Evolutionary conservation across 2,113 vertebrate species (phyloP).

Genomic region (Panthera tigris): DNA sequence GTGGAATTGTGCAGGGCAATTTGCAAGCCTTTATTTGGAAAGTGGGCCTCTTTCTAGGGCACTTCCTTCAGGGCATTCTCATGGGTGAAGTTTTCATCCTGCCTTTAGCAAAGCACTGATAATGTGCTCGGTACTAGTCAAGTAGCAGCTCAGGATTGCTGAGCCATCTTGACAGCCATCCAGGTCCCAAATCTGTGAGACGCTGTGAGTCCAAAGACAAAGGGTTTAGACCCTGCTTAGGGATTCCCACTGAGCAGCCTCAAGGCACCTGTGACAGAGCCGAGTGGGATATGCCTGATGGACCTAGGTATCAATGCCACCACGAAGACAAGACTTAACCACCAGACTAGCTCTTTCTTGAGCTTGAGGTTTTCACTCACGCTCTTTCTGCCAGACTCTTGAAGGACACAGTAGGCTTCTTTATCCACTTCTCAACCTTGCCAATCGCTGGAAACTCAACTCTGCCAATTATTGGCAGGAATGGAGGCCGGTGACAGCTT

Average conservation of each 20-base stretch:
- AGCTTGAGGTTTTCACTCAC: background rate
- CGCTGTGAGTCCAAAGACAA: background rate
- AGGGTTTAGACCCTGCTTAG: background rate
- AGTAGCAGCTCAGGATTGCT: background rate
- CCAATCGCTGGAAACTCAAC: background rate
- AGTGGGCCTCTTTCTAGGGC: background rate
- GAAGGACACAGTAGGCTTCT: slow-evolving; percentile 11
- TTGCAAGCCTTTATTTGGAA: background rate
- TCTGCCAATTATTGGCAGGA: slow-evolving; percentile 13
- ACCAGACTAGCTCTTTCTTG: background rate
- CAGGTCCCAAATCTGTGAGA: background rate
- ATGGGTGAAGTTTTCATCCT: background rate
- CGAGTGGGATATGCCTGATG: accelerated
- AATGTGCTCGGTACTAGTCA: accelerated
- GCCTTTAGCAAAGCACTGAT: background rate
- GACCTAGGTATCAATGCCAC: background rate
- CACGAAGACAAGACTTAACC: background rate
- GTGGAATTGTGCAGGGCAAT: background rate
- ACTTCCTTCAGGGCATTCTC: background rate
- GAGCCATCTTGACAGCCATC: background rate
- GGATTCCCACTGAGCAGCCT: background rate
- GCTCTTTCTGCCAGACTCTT: background rate
- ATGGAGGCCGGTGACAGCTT: background rate
- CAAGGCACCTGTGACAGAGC: background rate
- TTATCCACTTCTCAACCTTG: background rate